phyloP scores from a whole-genome alignment of 1,140 invertebrate species.

The Colletes latitarsis region DNA sequence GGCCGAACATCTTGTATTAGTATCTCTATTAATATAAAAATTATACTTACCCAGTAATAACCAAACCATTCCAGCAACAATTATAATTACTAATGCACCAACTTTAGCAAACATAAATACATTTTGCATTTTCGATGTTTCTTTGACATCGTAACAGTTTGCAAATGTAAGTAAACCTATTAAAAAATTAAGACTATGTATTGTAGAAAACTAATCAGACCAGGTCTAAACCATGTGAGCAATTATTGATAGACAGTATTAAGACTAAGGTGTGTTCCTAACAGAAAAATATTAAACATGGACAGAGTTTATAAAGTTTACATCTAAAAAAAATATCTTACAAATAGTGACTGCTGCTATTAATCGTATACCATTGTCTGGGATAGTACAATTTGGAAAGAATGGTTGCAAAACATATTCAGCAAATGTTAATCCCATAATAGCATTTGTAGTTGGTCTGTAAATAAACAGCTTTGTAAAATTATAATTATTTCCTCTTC shows the following conservation, averaged over 20 bases:
- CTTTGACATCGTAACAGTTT: conserved; percentile 98
- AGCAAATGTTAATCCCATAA: conserved; percentile 97
- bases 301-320: neutral
- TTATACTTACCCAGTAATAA: conserved; percentile 76
- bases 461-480: conserved; percentile 23
- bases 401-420: conserved; percentile 96
- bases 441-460: conserved; percentile 95
- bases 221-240: neutral
- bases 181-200: conserved; percentile 1
- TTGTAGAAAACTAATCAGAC: neutral
- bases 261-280: no score
- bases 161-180: conserved; percentile 95
- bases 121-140: conserved; percentile 95
- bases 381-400: conserved; percentile 88
- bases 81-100: conserved; percentile 93
- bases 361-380: conserved; percentile 86
- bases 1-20: no score
- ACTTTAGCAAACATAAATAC: conserved; percentile 97
- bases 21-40: no score
- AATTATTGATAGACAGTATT: neutral
- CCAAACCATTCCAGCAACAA: conserved; percentile 90
- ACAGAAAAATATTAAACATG: no score
- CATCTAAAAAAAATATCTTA: conserved; percentile 78
- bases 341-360: conserved; percentile 89
- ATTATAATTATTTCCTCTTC: neutral